These are phyloP conservation scores for Enteromius radiatus DNA, from an alignment of 2,797 vertebrate species.

Conservation along the genomic window DNA sequence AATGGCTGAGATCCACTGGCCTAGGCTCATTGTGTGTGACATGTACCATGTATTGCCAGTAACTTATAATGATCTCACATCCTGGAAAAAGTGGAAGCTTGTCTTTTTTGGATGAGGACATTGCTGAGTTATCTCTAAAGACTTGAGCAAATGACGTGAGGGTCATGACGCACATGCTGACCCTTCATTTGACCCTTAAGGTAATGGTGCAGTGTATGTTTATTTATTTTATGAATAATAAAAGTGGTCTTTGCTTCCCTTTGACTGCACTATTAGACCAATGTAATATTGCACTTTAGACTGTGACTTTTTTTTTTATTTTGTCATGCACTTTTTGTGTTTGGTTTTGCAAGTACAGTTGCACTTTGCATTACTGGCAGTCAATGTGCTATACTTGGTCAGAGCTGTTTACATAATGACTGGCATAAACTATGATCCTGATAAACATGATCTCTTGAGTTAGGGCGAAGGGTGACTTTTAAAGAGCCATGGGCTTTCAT, in stretches of 20 bases:
- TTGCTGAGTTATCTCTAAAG: conserved; percentile 25
- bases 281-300: conserved; percentile 1
- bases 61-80: conserved; percentile 33
- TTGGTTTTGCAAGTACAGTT: conserved; percentile 17
- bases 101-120: conserved; percentile 20
- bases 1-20: neutral
- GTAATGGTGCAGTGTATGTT: neutral
- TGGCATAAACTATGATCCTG: conserved; percentile 34
- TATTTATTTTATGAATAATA: conserved; percentile 28
- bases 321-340: conserved; percentile 22
- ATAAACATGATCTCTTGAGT: conserved; percentile 35
- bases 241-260: neutral
- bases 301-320: conserved; percentile 20
- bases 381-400: conserved; percentile 11
- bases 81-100: conserved; percentile 36
- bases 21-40: neutral
- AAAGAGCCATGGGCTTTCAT: neutral
- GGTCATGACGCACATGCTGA: conserved; percentile 29
- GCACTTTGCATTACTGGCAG: conserved; percentile 23
- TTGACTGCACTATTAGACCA: neutral
- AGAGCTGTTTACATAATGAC: conserved; percentile 21
- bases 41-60: conserved; percentile 15
- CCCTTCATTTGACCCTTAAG: conserved; percentile 27
- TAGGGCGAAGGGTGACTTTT: conserved; percentile 11
- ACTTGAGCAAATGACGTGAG: neutral